Conservation (phyloP, 2,113 vertebrate genomes). For the Agapornis roseicollis region DNA sequence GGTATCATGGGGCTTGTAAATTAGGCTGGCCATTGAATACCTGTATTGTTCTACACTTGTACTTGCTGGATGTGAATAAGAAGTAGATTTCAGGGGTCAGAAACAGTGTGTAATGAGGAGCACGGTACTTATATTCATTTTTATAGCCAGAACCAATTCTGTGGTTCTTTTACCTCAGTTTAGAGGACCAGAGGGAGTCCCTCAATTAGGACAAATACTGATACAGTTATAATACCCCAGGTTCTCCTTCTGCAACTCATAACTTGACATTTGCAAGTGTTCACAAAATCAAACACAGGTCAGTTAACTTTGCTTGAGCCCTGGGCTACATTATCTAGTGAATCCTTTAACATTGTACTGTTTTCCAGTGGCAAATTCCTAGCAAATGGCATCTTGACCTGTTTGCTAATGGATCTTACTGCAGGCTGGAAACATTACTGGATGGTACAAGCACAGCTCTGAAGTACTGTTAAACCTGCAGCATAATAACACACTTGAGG, state of each 20-base stretch:
- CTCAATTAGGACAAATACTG: background rate
- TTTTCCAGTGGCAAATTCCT: background rate
- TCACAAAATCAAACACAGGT: background rate
- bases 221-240: background rate
- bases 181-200: background rate
- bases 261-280: background rate
- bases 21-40: background rate
- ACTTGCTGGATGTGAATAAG: background rate
- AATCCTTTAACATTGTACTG: background rate
- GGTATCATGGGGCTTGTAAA: background rate
- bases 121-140: background rate
- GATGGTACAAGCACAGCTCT: background rate
- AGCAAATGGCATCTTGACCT: background rate
- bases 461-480: background rate
- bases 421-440: background rate
- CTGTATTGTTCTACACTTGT: background rate
- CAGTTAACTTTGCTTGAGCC: background rate
- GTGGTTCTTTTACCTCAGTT: background rate
- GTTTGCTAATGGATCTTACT: background rate
- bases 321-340: background rate
- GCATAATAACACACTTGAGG: background rate
- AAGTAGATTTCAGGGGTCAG: background rate
- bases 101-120: background rate
- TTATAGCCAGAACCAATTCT: background rate
- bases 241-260: background rate